Evolutionary conservation across 2,113 vertebrate species (phyloP).

Genomic region (Gobius niger): DNA sequence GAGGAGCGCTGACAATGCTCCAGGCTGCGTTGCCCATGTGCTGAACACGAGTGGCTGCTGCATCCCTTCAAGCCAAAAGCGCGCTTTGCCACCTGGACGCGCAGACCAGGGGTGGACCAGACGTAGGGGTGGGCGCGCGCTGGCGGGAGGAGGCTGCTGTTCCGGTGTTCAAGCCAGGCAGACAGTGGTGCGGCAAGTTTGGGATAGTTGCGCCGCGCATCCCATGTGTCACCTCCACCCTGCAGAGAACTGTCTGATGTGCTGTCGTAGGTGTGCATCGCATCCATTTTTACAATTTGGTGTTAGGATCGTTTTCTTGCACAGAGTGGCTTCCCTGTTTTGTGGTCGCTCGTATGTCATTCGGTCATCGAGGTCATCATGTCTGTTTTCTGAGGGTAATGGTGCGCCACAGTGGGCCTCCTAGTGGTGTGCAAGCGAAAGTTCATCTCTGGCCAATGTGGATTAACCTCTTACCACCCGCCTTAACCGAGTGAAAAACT

Average conservation of each 20-base stretch:
- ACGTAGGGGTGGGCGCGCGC: constrained; percentile 6
- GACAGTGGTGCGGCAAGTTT: constrained; percentile 46
- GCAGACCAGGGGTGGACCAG: constrained; percentile 40
- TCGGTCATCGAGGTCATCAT: neutral
- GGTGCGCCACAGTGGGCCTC: constrained; percentile 39
- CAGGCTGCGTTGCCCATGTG: constrained; percentile 73
- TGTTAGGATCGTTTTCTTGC: neutral
- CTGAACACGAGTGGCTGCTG: constrained; percentile 80
- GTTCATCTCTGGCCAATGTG: neutral
- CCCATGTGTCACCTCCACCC: constrained; percentile 10
- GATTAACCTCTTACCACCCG: no score
- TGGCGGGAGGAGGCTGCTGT: constrained; percentile 60
- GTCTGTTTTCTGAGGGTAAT: neutral
- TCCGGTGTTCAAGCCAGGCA: constrained; percentile 77
- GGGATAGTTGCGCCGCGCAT: constrained; percentile 16
- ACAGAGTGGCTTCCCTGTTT: neutral
- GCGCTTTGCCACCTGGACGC: constrained; percentile 76
- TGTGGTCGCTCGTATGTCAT: neutral
- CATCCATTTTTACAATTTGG: no score
- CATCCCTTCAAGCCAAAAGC: constrained; percentile 80
- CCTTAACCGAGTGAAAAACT: no score
- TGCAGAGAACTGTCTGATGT: neutral
- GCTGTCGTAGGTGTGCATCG: no score
- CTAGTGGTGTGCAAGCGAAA: constrained; percentile 51
- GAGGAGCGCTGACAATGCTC: constrained; percentile 77